A percentile compares a stretch with the other conserved stretches of the same genome.
These are phyloP conservation scores for Dicyrtomina minuta DNA, from an alignment of 2,888 invertebrate species.

Conservation along the genomic window DNA sequence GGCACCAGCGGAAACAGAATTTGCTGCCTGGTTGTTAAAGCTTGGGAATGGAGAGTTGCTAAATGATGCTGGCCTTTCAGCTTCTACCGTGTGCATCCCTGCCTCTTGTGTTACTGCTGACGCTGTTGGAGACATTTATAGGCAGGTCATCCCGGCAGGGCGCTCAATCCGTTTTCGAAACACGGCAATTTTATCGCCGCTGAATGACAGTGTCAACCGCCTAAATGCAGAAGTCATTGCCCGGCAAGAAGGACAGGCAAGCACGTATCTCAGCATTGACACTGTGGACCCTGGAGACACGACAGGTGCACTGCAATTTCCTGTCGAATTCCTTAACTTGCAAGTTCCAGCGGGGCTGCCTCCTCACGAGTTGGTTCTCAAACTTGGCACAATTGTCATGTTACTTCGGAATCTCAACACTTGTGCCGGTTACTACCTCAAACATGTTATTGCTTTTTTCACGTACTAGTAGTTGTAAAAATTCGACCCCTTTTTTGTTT, in stretches of 20 bases:
- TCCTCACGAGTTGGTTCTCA: constrained; percentile 42
- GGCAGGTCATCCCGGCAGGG: neutral
- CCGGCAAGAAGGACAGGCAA: neutral
- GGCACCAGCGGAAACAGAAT: neutral
- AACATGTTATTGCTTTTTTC: too few relatives aligned
- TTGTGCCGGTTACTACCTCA: too few relatives aligned
- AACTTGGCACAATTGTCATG: constrained; percentile 40
- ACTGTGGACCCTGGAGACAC: neutral
- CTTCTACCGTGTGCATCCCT: neutral
- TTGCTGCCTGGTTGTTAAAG: constrained; percentile 18
- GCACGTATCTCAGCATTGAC: constrained; percentile 9
- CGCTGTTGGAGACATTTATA: neutral
- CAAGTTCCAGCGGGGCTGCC: constrained; percentile 44
- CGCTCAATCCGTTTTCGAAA: neutral
- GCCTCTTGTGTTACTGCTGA: neutral
- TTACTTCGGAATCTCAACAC: constrained; percentile 37
- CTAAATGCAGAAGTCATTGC: constrained; percentile 19
- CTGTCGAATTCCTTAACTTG: constrained; percentile 41
- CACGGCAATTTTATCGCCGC: constrained; percentile 25
- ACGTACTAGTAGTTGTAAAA: too few relatives aligned
- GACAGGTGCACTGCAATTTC: constrained; percentile 6
- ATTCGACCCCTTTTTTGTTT: too few relatives aligned
- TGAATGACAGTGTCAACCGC: constrained; percentile 14
- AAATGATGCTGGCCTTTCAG: constrained; percentile 9
- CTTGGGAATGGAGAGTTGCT: too few relatives aligned